These are phyloP conservation scores for Graptemys geographica DNA, from an alignment of 2,797 vertebrate genomes.

Conservation along the genomic window DNA sequence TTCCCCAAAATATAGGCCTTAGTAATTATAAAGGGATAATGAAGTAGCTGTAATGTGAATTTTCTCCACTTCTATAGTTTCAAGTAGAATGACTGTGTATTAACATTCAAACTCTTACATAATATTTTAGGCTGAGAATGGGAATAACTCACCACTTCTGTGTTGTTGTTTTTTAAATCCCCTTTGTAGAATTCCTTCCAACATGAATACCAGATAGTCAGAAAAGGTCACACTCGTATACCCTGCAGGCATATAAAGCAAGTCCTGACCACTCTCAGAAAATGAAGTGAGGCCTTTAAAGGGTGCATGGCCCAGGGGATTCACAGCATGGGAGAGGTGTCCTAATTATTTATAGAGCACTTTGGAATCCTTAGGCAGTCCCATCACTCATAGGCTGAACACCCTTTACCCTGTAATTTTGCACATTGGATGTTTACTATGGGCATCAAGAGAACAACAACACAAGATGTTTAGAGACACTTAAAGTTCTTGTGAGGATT, in stretches of 20 bases:
- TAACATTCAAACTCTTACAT: neutral
- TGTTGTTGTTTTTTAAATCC: neutral
- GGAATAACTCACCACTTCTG: neutral
- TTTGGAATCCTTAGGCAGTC: neutral
- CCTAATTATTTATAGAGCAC: neutral
- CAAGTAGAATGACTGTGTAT: neutral
- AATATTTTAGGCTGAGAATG: neutral
- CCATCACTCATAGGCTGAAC: neutral
- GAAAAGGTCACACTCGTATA: neutral
- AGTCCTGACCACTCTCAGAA: rapidly evolving
- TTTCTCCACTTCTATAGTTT: neutral
- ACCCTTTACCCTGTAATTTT: neutral
- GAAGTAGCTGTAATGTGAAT: neutral
- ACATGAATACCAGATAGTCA: neutral
- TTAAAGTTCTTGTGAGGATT: neutral
- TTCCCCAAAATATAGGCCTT: neutral
- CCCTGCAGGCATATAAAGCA: neutral
- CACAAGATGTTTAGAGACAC: neutral
- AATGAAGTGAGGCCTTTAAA: neutral
- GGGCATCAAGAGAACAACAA: rapidly evolving
- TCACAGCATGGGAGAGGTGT: neutral
- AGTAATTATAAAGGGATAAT: neutral
- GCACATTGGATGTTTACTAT: neutral
- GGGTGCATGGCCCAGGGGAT: neutral
- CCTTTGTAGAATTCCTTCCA: neutral